These are phyloP conservation scores for Caenorhabditis remanei DNA, from an alignment of 1,140 invertebrate species.

Conservation along the genomic window DNA sequence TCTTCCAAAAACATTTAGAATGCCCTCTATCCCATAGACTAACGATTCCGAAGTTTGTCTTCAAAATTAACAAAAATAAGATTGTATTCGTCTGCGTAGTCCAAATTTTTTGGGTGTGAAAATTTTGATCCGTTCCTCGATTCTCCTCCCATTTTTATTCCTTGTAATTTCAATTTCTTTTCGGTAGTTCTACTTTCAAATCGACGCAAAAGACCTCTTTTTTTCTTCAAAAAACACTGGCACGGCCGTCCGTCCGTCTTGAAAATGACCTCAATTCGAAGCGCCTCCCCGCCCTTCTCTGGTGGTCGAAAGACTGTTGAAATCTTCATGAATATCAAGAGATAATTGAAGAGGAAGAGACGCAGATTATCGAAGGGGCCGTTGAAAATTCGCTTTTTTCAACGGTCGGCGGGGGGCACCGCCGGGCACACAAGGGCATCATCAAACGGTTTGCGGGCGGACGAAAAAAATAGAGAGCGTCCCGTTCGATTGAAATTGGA, in stretches of 20 bases:
- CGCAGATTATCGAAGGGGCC: constrained; percentile 20
- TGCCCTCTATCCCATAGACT: too few species aligned
- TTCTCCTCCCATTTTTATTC: constrained; percentile 4
- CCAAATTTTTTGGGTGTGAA: neutral
- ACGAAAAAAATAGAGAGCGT: neutral
- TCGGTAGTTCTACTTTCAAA: constrained; percentile 17
- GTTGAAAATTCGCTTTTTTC: constrained; percentile 51
- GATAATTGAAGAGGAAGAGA: constrained; percentile 28
- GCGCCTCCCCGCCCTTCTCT: constrained; percentile 6
- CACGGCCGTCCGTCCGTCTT: constrained; percentile 49
- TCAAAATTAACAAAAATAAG: neutral
- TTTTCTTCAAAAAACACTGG: constrained; percentile 55
- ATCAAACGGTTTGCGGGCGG: constrained; percentile 47
- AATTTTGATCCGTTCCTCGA: constrained; percentile 13
- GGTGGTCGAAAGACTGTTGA: constrained; percentile 44
- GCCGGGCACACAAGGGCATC: constrained; percentile 52
- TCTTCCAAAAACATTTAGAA: too few species aligned
- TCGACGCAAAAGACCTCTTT: constrained; percentile 48
- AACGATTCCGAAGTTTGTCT: too few species aligned
- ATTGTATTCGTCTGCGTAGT: neutral
- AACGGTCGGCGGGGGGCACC: constrained; percentile 33
- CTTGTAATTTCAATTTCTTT: constrained; percentile 21
- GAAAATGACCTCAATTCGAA: constrained; percentile 53
- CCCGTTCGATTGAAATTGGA: constrained; percentile 11
- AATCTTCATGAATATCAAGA: constrained; percentile 33